phyloP scores from a whole-genome alignment of 2,113 vertebrate genomes.

The Saguinus imperator region DNA sequence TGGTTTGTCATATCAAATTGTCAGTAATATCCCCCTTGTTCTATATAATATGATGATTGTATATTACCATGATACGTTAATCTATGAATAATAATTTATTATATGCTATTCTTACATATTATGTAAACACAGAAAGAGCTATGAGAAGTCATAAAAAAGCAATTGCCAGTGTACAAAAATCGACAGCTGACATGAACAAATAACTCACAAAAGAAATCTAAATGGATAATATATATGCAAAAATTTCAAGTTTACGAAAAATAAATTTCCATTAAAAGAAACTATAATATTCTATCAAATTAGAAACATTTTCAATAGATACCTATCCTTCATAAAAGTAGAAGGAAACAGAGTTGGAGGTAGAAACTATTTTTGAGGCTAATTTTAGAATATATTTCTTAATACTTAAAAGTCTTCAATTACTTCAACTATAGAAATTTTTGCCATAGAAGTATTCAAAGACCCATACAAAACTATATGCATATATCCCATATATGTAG shows the following conservation, averaged over 20 bases:
- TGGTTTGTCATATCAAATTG: background rate
- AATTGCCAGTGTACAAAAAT: background rate
- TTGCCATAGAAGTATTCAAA: background rate
- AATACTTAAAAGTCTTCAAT: background rate
- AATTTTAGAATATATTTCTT: constrained; percentile 6
- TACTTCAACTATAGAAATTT: background rate
- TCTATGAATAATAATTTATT: background rate
- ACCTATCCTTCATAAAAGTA: background rate
- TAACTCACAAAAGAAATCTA: background rate
- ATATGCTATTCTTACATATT: background rate
- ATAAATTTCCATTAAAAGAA: background rate
- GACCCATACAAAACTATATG: background rate
- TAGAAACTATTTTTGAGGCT: background rate
- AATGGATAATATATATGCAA: background rate
- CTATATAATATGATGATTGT: background rate
- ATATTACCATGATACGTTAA: background rate
- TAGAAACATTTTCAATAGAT: background rate
- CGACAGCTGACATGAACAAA: background rate
- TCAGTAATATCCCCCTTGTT: background rate
- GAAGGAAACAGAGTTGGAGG: background rate
- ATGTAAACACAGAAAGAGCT: background rate
- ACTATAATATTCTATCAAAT: background rate
- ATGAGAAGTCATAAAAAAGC: background rate
- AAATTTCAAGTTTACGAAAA: background rate
- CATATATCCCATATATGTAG: background rate